These are phyloP conservation scores for Alces alces DNA, from an alignment of 2,113 vertebrate genomes.

Conservation along the genomic window DNA sequence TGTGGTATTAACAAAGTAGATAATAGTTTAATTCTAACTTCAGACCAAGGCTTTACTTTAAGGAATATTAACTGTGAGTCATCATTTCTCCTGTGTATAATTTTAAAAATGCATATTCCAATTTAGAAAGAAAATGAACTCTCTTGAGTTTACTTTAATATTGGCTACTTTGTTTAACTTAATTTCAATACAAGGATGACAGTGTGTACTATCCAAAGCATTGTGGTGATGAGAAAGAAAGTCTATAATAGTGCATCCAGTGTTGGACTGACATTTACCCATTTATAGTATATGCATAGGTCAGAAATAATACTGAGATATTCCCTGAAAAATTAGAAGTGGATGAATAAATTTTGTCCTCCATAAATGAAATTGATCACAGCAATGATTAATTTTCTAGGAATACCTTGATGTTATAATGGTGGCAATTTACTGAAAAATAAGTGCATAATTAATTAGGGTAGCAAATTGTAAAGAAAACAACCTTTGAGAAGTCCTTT, in stretches of 20 bases:
- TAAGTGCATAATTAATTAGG: neutral
- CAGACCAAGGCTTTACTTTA: neutral
- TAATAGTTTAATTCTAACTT: neutral
- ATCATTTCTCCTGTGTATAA: neutral
- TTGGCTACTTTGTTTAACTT: neutral
- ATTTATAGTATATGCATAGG: neutral
- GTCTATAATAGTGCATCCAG: neutral
- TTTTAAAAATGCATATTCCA: neutral
- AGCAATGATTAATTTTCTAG: neutral
- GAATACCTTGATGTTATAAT: neutral
- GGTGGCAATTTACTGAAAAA: neutral
- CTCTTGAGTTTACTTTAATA: neutral
- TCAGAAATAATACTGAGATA: neutral
- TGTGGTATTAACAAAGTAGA: neutral
- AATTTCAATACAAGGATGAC: neutral
- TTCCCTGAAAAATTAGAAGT: neutral
- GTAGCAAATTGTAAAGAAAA: neutral
- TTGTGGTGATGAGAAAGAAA: neutral
- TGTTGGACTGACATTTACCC: neutral
- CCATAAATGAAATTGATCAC: neutral
- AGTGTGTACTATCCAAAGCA: neutral
- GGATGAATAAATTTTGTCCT: neutral
- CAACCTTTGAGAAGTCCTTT: neutral
- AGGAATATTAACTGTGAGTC: neutral
- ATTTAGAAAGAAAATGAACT: neutral